phyloP scores from a whole-genome alignment of 2,797 vertebrate species.

The Ciconia nigra region DNA sequence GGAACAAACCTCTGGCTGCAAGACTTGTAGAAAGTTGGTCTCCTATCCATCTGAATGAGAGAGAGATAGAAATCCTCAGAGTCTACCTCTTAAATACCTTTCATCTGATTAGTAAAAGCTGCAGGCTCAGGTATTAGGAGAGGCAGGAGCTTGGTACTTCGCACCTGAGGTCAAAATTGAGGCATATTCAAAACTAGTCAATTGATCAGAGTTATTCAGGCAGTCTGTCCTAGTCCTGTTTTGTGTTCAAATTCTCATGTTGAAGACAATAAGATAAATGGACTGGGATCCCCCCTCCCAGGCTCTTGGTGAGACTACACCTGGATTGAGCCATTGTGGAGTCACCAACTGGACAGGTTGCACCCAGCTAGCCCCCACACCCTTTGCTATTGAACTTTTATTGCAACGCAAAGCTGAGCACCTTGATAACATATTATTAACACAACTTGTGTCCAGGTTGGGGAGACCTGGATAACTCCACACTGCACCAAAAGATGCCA shows the following conservation, averaged over 20 bases:
- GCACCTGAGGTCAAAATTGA: background rate
- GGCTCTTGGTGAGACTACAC: background rate
- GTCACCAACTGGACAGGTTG: background rate
- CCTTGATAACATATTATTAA: background rate
- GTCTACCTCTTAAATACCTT: background rate
- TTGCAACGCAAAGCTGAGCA: background rate
- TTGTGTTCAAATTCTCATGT: background rate
- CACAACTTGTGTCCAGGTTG: constrained; percentile 64
- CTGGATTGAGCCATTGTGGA: background rate
- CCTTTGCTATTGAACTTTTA: background rate
- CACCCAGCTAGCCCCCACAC: background rate
- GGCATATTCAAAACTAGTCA: background rate
- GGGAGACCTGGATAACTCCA: constrained; percentile 76
- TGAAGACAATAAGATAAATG: background rate
- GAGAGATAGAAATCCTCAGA: background rate
- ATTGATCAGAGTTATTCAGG: background rate
- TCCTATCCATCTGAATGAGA: background rate
- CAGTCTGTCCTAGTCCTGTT: background rate
- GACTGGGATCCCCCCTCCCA: background rate
- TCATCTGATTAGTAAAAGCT: background rate
- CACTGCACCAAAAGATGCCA: constrained; percentile 77
- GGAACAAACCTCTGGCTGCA: background rate
- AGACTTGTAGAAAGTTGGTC: background rate
- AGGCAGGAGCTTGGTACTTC: background rate
- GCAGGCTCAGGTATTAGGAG: background rate